Conservation (phyloP, 2,888 invertebrate species). For the Xanthorhoe designata region DNA sequence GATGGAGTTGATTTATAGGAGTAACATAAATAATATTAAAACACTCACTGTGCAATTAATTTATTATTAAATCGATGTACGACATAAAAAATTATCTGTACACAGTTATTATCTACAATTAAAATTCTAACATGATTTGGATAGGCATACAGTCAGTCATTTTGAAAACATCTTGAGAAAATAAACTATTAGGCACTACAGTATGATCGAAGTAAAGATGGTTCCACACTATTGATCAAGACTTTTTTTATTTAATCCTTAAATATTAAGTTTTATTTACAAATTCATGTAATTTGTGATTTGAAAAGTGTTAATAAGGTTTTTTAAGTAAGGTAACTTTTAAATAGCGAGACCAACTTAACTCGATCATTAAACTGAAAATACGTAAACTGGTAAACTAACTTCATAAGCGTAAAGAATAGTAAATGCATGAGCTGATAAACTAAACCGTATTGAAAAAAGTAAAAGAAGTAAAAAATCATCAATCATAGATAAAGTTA, state of each 20-base stretch:
- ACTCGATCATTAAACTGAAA: neutral
- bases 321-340: neutral
- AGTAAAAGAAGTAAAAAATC: neutral
- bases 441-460: neutral
- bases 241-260: too few species aligned
- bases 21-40: too few species aligned
- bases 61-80: slow-evolving; percentile 74
- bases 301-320: too few species aligned
- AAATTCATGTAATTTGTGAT: too few species aligned
- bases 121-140: slow-evolving; percentile 58
- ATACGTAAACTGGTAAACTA: neutral
- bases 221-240: neutral
- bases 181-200: slow-evolving; percentile 41
- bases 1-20: too few species aligned
- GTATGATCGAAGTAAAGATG: neutral
- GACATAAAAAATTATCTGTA: slow-evolving; percentile 77
- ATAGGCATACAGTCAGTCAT: slow-evolving; percentile 65
- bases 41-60: slow-evolving; percentile 60
- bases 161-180: slow-evolving; percentile 51
- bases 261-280: too few species aligned
- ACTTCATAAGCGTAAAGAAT: neutral
- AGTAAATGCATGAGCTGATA: neutral
- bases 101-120: slow-evolving; percentile 60
- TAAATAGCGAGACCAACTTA: neutral
- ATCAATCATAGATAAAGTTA: neutral